Evolutionary conservation across 2,113 vertebrate genomes (phyloP).

Genomic region (Hystrix cristata): DNA sequence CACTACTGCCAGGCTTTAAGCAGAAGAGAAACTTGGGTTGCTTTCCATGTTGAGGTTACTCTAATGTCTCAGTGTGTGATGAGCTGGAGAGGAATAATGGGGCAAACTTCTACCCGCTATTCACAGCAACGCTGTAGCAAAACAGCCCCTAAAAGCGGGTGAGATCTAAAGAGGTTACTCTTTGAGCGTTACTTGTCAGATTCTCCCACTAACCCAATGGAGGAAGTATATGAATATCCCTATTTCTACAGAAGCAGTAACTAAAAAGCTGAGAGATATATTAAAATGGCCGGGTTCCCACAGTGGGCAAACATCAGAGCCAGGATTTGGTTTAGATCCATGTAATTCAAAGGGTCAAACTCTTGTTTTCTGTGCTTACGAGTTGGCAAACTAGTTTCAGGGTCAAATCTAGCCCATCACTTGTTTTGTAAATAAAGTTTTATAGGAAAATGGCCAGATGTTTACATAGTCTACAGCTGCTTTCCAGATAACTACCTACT

Average conservation of each 20-base stretch:
- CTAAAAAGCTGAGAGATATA: not conserved
- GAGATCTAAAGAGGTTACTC: not conserved
- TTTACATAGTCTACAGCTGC: not conserved
- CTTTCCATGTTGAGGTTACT: not conserved
- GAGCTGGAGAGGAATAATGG: rapidly evolving
- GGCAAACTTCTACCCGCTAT: rapidly evolving
- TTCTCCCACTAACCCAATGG: not conserved
- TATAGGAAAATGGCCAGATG: not conserved
- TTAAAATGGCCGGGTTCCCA: not conserved
- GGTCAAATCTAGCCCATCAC: not conserved
- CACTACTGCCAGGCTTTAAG: not conserved
- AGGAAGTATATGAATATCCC: rapidly evolving
- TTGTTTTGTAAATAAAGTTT: constrained; percentile 65
- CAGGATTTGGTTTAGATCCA: not conserved
- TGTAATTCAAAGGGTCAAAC: not conserved
- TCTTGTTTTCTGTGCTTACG: too few relatives aligned
- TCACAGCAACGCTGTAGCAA: not conserved
- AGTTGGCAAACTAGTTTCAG: not conserved
- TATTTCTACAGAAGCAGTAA: not conserved
- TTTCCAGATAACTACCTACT: not conserved
- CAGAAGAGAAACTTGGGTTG: not conserved
- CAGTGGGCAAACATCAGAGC: not conserved
- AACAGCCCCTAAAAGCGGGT: rapidly evolving
- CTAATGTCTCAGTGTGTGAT: not conserved
- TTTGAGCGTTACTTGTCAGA: not conserved